Percentiles rank a stretch among this genome's conserved stretches.
These are phyloP conservation scores for Cacatua alba DNA, from an alignment of 2,113 vertebrate genomes.

Conservation along the genomic window DNA sequence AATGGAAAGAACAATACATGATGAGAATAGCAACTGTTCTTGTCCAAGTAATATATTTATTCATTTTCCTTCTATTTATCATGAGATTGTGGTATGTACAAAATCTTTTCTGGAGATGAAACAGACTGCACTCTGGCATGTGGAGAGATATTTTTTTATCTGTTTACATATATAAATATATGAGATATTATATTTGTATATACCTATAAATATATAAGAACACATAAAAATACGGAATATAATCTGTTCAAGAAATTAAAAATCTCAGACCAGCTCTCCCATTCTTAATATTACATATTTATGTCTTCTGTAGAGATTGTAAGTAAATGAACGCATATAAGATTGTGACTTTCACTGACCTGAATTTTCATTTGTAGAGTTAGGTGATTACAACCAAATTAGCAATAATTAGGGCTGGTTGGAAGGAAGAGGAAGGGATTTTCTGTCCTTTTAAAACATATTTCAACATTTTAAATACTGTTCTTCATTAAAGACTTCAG, in stretches of 20 bases:
- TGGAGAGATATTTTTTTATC: neutral
- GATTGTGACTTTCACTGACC: neutral
- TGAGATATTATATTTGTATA: neutral
- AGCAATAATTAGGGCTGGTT: neutral
- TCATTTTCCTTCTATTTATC: neutral
- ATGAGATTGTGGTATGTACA: neutral
- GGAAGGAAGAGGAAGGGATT: neutral
- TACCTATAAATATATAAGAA: neutral
- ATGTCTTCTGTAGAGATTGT: neutral
- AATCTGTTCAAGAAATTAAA: neutral
- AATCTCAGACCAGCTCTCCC: neutral
- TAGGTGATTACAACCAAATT: neutral
- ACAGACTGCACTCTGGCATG: neutral
- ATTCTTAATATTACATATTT: neutral
- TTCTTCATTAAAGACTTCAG: neutral
- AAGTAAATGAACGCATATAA: neutral
- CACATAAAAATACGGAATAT: neutral
- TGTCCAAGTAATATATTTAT: neutral
- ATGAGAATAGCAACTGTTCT: neutral
- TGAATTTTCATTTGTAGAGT: neutral
- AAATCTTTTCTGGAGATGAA: neutral
- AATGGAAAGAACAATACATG: neutral
- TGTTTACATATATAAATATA: neutral
- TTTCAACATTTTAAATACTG: neutral
- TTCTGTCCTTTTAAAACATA: neutral